Evolutionary conservation across 2,888 invertebrate genomes (phyloP).

Genomic region (Arge pagana): DNA sequence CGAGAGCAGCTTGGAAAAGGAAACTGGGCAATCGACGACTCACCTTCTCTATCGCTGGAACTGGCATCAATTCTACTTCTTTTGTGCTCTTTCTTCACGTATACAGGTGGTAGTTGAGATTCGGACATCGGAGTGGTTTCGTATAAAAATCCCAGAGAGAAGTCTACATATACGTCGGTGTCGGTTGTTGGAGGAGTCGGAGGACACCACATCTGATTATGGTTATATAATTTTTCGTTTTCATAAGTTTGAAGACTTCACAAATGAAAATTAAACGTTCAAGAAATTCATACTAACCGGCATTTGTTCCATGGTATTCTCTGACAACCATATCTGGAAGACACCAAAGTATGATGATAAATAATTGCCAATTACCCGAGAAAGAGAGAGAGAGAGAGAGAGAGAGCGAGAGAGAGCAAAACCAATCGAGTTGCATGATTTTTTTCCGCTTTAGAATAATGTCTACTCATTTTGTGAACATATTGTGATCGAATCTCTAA

Average conservation of each 20-base stretch:
- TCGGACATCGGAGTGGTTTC: conserved; percentile 78
- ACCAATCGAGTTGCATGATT: neutral
- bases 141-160: conserved; percentile 83
- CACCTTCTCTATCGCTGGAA: conserved; percentile 59
- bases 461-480: neutral
- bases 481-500: neutral
- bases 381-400: conserved; percentile 10
- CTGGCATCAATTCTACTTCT: conserved; percentile 71
- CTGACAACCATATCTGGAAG: conserved; percentile 79
- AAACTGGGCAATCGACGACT: too few species aligned
- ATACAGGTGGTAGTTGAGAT: conserved; percentile 77
- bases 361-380: conserved; percentile 6
- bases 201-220: conserved; percentile 88
- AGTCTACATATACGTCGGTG: conserved; percentile 89
- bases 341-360: conserved; percentile 38
- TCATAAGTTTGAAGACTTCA: neutral
- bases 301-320: conserved; percentile 74
- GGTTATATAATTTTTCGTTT: too few species aligned
- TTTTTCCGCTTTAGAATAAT: conserved; percentile 9
- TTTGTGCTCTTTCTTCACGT: conserved; percentile 77
- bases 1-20: too few species aligned
- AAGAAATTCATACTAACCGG: conserved; percentile 72
- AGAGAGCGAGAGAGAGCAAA: neutral
- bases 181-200: conserved; percentile 96
- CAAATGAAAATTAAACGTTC: neutral